A percentile compares a stretch with the other conserved stretches of the same genome.
phyloP scores from a whole-genome alignment of 2,888 invertebrate species.

The Amaurobius ferox region DNA sequence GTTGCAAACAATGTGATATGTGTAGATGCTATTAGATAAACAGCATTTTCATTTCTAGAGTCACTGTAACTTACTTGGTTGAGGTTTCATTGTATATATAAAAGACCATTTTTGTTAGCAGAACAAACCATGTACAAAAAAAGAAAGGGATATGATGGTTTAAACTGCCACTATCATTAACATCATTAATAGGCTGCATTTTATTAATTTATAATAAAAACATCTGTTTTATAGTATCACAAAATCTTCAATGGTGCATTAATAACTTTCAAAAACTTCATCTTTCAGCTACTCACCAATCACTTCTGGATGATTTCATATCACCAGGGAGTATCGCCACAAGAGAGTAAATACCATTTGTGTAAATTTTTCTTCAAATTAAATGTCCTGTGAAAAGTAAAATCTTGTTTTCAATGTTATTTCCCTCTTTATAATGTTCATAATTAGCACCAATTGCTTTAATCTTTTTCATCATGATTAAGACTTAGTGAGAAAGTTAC shows the following conservation, averaged over 20 bases:
- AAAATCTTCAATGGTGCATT: slow-evolving; percentile 27
- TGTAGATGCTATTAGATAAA: slow-evolving; percentile 15
- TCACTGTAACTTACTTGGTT: slow-evolving; percentile 13
- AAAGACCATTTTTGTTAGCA: slow-evolving; percentile 39
- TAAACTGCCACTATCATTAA: slow-evolving; percentile 41
- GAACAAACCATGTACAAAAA: slow-evolving; percentile 56
- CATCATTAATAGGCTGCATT: not conserved
- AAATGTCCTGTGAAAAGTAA: slow-evolving; percentile 16
- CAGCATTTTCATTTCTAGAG: slow-evolving; percentile 18
- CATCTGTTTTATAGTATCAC: slow-evolving; percentile 32
- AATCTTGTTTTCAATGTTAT: slow-evolving; percentile 10
- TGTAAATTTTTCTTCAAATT: slow-evolving; percentile 9
- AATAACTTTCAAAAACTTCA: not conserved
- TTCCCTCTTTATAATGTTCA: not conserved
- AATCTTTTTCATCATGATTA: slow-evolving; percentile 20
- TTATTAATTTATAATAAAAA: slow-evolving; percentile 40
- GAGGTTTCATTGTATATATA: slow-evolving; percentile 54
- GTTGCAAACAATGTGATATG: slow-evolving; percentile 39
- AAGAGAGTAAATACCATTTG: slow-evolving; percentile 35
- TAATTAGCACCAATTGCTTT: slow-evolving; percentile 12
- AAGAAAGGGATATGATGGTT: slow-evolving; percentile 10
- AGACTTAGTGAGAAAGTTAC: slow-evolving; percentile 40
- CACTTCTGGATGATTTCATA: slow-evolving; percentile 20
- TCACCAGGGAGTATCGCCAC: slow-evolving; percentile 50
- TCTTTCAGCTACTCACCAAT: not conserved